Evolutionary conservation across 2,888 invertebrate genomes (phyloP), one percentile per base, ranked within the genome.

Genomic region (Prenolepis imparis): DNA sequence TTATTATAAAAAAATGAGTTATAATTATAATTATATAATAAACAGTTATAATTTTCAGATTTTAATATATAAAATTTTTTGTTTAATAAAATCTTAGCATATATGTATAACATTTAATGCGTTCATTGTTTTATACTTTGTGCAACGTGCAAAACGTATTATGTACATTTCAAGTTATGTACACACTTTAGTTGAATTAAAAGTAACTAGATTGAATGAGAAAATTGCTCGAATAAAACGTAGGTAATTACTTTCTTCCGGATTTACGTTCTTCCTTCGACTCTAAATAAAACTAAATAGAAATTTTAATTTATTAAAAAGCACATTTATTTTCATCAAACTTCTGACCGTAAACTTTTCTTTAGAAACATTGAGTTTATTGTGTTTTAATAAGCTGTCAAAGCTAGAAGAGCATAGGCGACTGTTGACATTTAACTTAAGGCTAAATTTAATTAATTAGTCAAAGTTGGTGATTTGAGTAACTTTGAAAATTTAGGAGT

Each of bases 381-480:
- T 67, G 72, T 59, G 32, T 59, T 80, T 80, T 80, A 80, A 72
- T 80, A 80, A 80, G 36, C 72, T 80, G 59, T 80, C 57, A 80
- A 80, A 72, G 72, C 44, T 72, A 59, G 44, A 41, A 80, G 57
- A 80, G 44, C 12, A 36, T 15, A n/a, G 44, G 64, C 41, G 59
- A 68, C 81, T 39, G 63, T 64, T 75, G 48, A 44, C 72, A 66
- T 83, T 86, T 82, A 82, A 70, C 80, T 68, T 73, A 11, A 70
- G 52, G 63, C 55, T 77, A 68, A 87, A 89, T 88, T 90, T 86
- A 90, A 89, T 90, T 90, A 90, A 90, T 90, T 91, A 88, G 75
- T 82, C 80, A 74, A 72, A 61, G 73, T 80, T 80, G 80, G 59
- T 82, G 86, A 88, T 84, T 84, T 70, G 75, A 81, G 24, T 72